phyloP scores from a whole-genome alignment of 2,797 vertebrate genomes.

The Spinus olivaceus region DNA sequence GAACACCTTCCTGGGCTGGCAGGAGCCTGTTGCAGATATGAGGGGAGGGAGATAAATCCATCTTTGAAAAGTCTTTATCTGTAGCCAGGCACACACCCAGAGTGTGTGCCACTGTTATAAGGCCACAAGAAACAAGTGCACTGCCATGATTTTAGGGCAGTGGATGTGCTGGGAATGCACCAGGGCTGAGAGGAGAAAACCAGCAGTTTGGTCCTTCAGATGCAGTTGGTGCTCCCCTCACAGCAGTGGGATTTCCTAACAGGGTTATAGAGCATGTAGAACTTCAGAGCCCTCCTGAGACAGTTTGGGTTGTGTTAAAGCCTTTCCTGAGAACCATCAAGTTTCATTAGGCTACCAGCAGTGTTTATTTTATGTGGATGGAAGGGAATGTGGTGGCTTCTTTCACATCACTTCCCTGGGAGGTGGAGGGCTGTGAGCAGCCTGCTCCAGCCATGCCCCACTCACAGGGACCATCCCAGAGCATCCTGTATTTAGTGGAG shows the following conservation, averaged over 20 bases:
- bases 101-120: neutral
- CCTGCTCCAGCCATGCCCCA: neutral
- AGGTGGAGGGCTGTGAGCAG: neutral
- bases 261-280: neutral
- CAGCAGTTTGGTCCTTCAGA: neutral
- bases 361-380: constrained; percentile 20
- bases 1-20: neutral
- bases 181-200: neutral
- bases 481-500: neutral
- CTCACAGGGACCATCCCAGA: neutral
- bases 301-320: neutral
- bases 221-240: neutral
- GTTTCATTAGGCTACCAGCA: constrained; percentile 1
- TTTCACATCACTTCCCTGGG: neutral
- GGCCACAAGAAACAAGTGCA: neutral
- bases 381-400: neutral
- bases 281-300: constrained; percentile 47
- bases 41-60: neutral
- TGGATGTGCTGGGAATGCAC: neutral
- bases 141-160: neutral
- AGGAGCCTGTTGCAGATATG: neutral
- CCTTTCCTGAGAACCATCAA: constrained; percentile 5
- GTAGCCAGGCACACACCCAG: neutral
- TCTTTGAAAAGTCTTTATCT: neutral
- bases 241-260: neutral